phyloP scores from a whole-genome alignment of 2,113 vertebrate species.

The Bos taurus region ARS-UCD2.0 NC_037332.1:13119001-13119500 shows the following conservation, averaged over 20 bases:
- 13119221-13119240: slow-evolving; percentile 34
- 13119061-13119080: not conserved
- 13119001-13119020: not conserved
- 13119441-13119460: not conserved
- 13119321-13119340: slow-evolving; percentile 10
- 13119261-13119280: slow-evolving; percentile 10
- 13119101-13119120: not conserved
- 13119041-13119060: not conserved
- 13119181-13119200: slow-evolving; percentile 26
- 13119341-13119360: slow-evolving; percentile 23
- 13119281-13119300: not conserved
- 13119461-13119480: not conserved
- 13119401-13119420: not conserved
- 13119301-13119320: not conserved
- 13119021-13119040: not conserved
- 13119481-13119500: not conserved
- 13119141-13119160: slow-evolving; percentile 11
- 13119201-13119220: not conserved
- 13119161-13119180: not conserved
- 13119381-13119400: not conserved
- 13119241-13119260: slow-evolving; percentile 20
- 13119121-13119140: not conserved
- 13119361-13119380: not conserved
- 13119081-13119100: not conserved
- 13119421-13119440: not conserved